phyloP scores from a whole-genome alignment of 2,888 invertebrate species.

The Philhelius pedissequus region DNA sequence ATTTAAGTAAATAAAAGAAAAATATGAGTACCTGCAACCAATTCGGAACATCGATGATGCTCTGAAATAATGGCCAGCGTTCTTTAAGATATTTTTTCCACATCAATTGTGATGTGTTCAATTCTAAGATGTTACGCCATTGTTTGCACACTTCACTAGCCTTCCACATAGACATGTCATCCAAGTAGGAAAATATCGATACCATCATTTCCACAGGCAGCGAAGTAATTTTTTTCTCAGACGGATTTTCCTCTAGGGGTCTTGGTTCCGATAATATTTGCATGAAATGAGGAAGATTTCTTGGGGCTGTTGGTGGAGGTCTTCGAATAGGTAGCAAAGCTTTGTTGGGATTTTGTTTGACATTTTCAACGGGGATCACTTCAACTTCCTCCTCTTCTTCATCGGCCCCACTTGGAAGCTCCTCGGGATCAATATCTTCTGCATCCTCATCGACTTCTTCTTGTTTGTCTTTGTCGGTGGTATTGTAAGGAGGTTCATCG shows the following conservation, averaged over 20 bases:
- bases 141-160: constrained; percentile 91
- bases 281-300: constrained; percentile 75
- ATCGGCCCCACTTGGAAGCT: constrained; percentile 51
- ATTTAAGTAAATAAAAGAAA: constrained; percentile 9
- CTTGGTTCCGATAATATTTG: constrained; percentile 75
- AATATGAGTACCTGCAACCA: constrained; percentile 89
- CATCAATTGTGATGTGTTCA: constrained; percentile 87
- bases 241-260: constrained; percentile 70
- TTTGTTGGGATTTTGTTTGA: constrained; percentile 70
- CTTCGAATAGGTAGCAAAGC: constrained; percentile 72
- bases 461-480: constrained; percentile 74
- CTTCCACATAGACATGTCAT: constrained; percentile 94
- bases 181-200: constrained; percentile 92
- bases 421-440: constrained; percentile 72
- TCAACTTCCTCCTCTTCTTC: constrained; percentile 53
- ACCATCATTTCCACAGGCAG: constrained; percentile 85
- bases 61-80: constrained; percentile 92
- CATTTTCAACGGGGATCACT: constrained; percentile 60
- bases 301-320: constrained; percentile 74
- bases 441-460: constrained; percentile 73
- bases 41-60: constrained; percentile 85
- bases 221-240: constrained; percentile 71
- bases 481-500: constrained; percentile 86
- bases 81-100: constrained; percentile 89
- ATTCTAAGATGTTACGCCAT: constrained; percentile 90